A percentile compares a stretch with the other conserved stretches of the same genome.
These are phyloP conservation scores for Psittacula cyanocephala DNA, from an alignment of 2,113 vertebrate genomes.

Conservation along the genomic window DNA sequence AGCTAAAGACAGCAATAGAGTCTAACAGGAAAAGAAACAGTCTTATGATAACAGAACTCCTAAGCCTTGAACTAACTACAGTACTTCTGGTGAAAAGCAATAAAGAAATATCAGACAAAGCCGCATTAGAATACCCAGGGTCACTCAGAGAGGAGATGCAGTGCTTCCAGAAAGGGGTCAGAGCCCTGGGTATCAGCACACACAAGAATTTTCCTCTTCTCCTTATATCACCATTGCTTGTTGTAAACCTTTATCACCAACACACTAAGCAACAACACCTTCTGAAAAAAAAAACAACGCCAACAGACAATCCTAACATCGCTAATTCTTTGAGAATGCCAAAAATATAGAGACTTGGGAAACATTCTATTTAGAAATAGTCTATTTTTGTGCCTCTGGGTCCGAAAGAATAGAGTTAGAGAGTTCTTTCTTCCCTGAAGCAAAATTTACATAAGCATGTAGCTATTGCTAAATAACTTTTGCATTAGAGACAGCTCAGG, in stretches of 20 bases:
- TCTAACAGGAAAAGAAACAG: neutral
- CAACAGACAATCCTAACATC: neutral
- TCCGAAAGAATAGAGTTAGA: slow-evolving; percentile 53
- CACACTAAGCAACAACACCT: neutral
- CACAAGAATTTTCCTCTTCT: neutral
- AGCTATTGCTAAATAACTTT: slow-evolving; percentile 64
- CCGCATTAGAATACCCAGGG: neutral
- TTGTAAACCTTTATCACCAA: neutral
- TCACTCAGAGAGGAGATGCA: neutral
- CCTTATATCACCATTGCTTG: neutral
- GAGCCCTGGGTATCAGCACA: neutral
- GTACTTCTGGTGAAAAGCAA: neutral
- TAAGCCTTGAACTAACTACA: neutral
- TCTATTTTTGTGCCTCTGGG: slow-evolving; percentile 69
- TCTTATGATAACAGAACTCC: neutral
- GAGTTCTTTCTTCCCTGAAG: slow-evolving; percentile 67
- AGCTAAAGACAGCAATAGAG: neutral
- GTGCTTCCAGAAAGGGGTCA: neutral
- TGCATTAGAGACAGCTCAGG: slow-evolving; percentile 61
- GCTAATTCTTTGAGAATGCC: slow-evolving; percentile 12
- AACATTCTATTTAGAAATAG: slow-evolving; percentile 42
- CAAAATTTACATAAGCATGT: slow-evolving; percentile 57
- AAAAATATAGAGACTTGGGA: slow-evolving; percentile 57
- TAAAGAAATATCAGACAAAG: neutral
- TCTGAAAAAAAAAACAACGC: neutral